phyloP scores from a whole-genome alignment of 2,113 vertebrate genomes.

The Empidonax traillii region DNA sequence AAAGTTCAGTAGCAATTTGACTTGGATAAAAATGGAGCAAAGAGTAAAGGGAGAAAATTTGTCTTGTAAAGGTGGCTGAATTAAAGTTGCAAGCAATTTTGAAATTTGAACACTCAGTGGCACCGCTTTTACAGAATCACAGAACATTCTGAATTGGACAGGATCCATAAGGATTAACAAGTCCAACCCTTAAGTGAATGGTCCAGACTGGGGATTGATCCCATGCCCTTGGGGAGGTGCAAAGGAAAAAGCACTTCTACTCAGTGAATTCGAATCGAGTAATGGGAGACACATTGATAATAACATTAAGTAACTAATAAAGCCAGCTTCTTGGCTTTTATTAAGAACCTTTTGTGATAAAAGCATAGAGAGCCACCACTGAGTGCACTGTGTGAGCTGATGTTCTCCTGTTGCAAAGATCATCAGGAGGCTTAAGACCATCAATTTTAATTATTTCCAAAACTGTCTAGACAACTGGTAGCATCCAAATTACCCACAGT shows the following conservation, averaged over 20 bases:
- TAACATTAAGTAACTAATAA: neutral
- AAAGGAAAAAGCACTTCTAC: neutral
- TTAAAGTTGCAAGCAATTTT: neutral
- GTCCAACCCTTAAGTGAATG: neutral
- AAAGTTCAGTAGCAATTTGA: neutral
- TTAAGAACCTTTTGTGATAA: neutral
- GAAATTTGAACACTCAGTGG: neutral
- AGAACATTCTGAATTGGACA: neutral
- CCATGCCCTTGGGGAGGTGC: neutral
- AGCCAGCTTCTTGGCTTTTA: neutral
- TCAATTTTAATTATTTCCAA: slow-evolving; percentile 12
- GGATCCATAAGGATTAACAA: neutral
- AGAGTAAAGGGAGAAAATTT: neutral
- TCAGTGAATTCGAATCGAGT: neutral
- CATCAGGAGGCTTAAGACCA: neutral
- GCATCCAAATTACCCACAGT: neutral
- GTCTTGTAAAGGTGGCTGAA: neutral
- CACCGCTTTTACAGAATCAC: neutral
- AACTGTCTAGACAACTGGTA: neutral
- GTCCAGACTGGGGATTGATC: neutral
- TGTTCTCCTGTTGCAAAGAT: neutral
- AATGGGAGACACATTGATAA: neutral
- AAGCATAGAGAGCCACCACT: neutral
- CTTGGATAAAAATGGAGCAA: neutral
- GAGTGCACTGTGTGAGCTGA: neutral